These are phyloP conservation scores for Plutella xylostella DNA, from an alignment of 2,888 invertebrate genomes.

Conservation along the genomic window DNA sequence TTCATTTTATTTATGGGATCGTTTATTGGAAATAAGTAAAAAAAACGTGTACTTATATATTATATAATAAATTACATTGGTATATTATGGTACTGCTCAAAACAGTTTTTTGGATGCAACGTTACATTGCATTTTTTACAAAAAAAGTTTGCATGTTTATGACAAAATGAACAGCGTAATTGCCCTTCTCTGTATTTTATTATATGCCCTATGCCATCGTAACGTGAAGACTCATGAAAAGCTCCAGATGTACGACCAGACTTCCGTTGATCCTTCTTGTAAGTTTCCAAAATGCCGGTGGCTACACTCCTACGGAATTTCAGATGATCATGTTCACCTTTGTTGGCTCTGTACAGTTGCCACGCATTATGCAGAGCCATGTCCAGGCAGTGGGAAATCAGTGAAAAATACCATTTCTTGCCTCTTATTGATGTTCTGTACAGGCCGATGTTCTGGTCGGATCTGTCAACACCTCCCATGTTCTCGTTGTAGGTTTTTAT, in stretches of 20 bases:
- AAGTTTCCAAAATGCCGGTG: neutral
- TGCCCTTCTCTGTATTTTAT: neutral
- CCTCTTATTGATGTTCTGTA: constrained; percentile 5
- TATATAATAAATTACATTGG: too few species aligned
- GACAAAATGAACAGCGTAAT: neutral
- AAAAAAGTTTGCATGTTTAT: neutral
- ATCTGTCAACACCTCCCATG: constrained; percentile 4
- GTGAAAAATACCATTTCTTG: constrained; percentile 9
- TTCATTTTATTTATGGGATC: too few species aligned
- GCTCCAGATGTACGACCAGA: neutral
- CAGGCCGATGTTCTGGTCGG: constrained; percentile 9
- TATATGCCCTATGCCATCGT: neutral
- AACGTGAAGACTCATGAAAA: neutral
- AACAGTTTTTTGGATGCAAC: neutral
- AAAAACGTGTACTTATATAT: too few species aligned
- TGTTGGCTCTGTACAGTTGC: constrained; percentile 1
- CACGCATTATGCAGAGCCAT: constrained; percentile 6
- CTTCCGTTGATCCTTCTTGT: neutral
- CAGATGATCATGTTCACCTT: neutral
- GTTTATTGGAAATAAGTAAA: too few species aligned
- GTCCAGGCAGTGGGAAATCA: constrained; percentile 6
- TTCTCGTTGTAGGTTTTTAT: constrained; percentile 9
- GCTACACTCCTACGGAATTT: neutral
- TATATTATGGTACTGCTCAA: neutral
- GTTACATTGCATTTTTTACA: neutral